Percentiles rank a stretch among this genome's conserved stretches.
phyloP scores from a whole-genome alignment of 2,888 invertebrate genomes.

The Cryptocephalus moraei region DNA sequence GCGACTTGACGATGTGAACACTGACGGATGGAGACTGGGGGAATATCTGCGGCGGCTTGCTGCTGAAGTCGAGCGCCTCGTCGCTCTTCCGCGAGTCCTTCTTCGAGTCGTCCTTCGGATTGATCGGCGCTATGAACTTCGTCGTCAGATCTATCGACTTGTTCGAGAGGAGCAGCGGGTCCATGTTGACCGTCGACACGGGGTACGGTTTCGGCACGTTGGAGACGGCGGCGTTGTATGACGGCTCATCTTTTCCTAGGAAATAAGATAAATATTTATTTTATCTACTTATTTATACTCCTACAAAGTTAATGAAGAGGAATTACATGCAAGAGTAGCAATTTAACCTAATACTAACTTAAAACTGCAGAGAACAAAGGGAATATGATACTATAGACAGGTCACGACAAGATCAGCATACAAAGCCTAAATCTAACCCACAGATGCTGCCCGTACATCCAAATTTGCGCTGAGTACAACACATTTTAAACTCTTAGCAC shows the following conservation, averaged over 20 bases:
- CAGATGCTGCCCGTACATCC: too few species aligned
- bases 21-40: conserved; percentile 55
- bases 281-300: too few species aligned
- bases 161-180: conserved; percentile 28
- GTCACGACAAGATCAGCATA: too few species aligned
- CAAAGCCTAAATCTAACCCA: too few species aligned
- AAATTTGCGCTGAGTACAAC: too few species aligned
- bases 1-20: conserved; percentile 67
- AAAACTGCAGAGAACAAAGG: too few species aligned
- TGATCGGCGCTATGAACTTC: conserved; percentile 37
- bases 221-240: conserved; percentile 12
- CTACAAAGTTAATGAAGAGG: too few species aligned
- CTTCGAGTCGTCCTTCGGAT: conserved; percentile 25
- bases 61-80: conserved; percentile 44
- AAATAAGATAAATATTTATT: background rate
- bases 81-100: conserved; percentile 33
- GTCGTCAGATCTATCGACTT: conserved; percentile 40
- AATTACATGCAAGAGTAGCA: too few species aligned
- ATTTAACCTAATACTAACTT: too few species aligned
- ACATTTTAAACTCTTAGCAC: too few species aligned
- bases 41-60: conserved; percentile 6
- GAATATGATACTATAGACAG: too few species aligned
- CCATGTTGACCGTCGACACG: conserved; percentile 15
- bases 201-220: conserved; percentile 23
- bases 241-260: conserved; percentile 22